Evolutionary conservation across 1,140 invertebrate genomes (phyloP).

Genomic region (Probaryconus sp.): DNA sequence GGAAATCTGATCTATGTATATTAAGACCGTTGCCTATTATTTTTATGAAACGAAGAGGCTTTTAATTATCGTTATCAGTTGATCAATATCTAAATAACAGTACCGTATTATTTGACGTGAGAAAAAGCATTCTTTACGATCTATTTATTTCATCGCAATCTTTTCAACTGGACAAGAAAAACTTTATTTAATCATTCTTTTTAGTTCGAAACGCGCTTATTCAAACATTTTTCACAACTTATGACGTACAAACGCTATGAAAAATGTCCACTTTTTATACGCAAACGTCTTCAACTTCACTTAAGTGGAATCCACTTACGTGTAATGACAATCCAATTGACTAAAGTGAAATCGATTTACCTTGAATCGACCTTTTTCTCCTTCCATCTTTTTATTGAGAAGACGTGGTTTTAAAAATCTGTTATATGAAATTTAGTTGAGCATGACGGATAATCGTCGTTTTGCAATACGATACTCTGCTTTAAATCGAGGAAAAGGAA

Average conservation of each 20-base stretch:
- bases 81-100: conserved; percentile 50
- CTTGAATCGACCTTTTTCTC: conserved; percentile 59
- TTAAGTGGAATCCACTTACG: conserved; percentile 59
- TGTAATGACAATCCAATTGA: conserved; percentile 58
- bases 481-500: no score
- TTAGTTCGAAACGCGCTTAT: conserved; percentile 45
- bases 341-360: conserved; percentile 62
- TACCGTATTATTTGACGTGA: conserved; percentile 14
- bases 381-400: no score
- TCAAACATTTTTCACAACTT: conserved; percentile 55
- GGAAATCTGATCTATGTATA: no score
- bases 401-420: no score
- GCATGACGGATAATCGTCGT: no score
- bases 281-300: conserved; percentile 58
- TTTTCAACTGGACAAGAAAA: conserved; percentile 33
- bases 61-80: conserved; percentile 38
- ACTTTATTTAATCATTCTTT: conserved; percentile 55
- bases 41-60: conserved; percentile 40
- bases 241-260: conserved; percentile 41
- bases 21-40: conserved; percentile 38
- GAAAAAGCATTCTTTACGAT: background rate
- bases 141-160: conserved; percentile 20
- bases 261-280: conserved; percentile 52
- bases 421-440: no score
- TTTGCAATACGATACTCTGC: no score